Evolutionary conservation across 2,797 vertebrate genomes (phyloP).

Genomic region (Sebastes kiyomatsui): DNA sequence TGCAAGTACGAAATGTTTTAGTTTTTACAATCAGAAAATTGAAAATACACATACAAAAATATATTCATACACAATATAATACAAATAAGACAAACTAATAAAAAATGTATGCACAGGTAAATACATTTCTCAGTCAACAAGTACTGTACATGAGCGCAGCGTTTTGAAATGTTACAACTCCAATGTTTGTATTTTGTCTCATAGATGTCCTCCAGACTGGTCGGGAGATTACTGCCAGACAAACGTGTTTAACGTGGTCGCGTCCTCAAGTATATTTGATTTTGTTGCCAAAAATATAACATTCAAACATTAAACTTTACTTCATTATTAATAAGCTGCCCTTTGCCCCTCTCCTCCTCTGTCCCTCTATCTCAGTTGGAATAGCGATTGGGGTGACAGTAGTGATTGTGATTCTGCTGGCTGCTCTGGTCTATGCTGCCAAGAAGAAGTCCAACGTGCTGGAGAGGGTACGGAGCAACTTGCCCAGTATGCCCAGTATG

Average conservation of each 20-base stretch:
- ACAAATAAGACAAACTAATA: not conserved
- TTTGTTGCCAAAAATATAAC: not conserved
- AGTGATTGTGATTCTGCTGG: conserved; percentile 62
- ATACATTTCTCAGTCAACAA: not conserved
- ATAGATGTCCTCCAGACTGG: conserved; percentile 77
- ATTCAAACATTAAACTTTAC: not conserved
- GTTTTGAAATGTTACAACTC: not conserved
- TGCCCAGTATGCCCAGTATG: conserved; percentile 59
- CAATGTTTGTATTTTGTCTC: not conserved
- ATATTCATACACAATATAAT: not conserved
- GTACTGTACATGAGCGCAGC: not conserved
- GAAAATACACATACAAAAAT: not conserved
- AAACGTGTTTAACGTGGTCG: conserved; percentile 18
- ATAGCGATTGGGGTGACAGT: conserved; percentile 79
- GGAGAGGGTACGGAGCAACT: conserved; percentile 38
- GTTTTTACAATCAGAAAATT: not conserved
- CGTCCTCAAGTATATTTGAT: conserved; percentile 62
- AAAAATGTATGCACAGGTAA: not conserved
- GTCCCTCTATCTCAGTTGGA: conserved; percentile 60
- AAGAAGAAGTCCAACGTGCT: conserved; percentile 69
- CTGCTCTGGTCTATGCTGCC: conserved; percentile 60
- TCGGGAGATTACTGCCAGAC: conserved; percentile 75
- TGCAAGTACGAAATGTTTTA: conserved; percentile 72
- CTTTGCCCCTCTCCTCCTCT: not conserved
- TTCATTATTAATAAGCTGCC: not conserved